Evolutionary conservation across 2,888 invertebrate genomes (phyloP).

Genomic region (Tortricodes alternella): DNA sequence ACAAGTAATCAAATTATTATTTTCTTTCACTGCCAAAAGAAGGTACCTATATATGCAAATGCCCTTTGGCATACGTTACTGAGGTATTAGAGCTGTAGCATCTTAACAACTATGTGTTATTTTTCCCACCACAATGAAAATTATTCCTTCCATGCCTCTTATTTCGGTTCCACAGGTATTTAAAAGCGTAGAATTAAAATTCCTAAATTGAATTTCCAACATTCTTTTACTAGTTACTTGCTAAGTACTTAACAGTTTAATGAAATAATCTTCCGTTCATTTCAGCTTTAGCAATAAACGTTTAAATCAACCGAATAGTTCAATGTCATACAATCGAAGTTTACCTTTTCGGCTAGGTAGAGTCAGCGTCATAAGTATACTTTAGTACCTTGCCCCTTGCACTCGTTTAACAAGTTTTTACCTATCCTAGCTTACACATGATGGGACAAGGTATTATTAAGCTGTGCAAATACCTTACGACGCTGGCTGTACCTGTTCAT

Average conservation of each 20-base stretch:
- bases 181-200: background rate
- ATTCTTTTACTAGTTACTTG: background rate
- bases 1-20: too few species aligned
- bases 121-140: conserved; percentile 22
- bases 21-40: too few species aligned
- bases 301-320: background rate
- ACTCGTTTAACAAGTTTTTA: too few species aligned
- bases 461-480: too few species aligned
- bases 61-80: conserved; percentile 12
- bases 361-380: too few species aligned
- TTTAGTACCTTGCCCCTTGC: too few species aligned
- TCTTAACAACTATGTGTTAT: conserved; percentile 4
- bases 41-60: too few species aligned
- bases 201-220: background rate
- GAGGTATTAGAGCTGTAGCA: conserved; percentile 9
- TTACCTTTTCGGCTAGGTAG: background rate
- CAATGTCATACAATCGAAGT: conserved; percentile 1
- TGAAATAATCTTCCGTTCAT: conserved; percentile 4
- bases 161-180: background rate
- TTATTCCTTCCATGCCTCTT: background rate
- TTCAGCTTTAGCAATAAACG: conserved; percentile 3
- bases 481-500: background rate
- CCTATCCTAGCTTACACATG: too few species aligned
- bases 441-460: too few species aligned
- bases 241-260: background rate